Base-by-base conservation (phyloP, 2,797 vertebrate species). In the Neosalanx taihuensis region DNA sequence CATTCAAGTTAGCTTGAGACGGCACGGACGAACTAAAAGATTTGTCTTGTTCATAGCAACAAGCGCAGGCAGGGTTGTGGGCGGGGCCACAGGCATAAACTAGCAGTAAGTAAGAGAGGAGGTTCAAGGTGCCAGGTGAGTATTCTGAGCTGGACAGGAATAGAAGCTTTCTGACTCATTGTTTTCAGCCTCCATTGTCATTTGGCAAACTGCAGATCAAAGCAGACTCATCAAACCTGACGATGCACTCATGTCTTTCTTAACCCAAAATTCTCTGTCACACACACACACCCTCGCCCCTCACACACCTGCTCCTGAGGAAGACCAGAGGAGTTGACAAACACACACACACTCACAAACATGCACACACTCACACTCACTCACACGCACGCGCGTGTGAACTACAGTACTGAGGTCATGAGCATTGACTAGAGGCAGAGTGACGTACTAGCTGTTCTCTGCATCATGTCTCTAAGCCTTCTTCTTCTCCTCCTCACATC, bases 221-320 rank as follows among this genome's bases (percentile, higher is more conserved):
- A 6, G 26, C 60, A 33, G 29, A 13, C 23, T 3, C 6, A 2
- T 10, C 1, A 10, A 9, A 41, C 6, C 6, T 1, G 37, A 41
- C 1, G 37, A 9, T 6, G 2, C 37, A 9, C 7, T 10, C 6
- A 5, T 35, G 1, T 33, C 61, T 63, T 30, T 33, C 29, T 33
- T n/a, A 18, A 18, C 61, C 61, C 31, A 63, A 63, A n/a, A 35
- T 1, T 33, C 10, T 5, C 18, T 5, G 5, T n/a, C 61, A 33
- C 30, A 33, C 15, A 63, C 30, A 17, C 60, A 15, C 60, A 61
- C 68, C 13, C 57, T 33, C 69, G 31, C 35, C 69, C 20, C 15
- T 33, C 61, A 33, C 61, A 63, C 31, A 63, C 30, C 56, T 69
- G 67, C 67, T 31, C 59, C 31, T 12, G 13, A 23, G 37, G 67